Evolutionary conservation across 2,888 invertebrate species (phyloP).

Genomic region (Ochlodes sylvanus): DNA sequence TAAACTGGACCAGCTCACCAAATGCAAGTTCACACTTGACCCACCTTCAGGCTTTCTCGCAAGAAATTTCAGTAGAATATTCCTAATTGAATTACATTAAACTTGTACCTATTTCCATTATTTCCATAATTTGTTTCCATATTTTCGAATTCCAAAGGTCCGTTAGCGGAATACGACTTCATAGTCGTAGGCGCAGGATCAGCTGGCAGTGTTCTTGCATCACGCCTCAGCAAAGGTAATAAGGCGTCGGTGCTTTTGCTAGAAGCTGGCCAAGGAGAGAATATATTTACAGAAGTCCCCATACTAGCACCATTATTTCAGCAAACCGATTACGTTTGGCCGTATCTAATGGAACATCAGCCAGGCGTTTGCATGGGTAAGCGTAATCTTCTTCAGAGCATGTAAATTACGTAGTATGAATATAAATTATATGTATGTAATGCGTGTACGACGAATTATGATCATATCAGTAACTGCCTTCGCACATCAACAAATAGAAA

Average conservation of each 20-base stretch:
- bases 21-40: too few species aligned
- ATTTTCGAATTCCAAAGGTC: slow-evolving; percentile 67
- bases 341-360: slow-evolving; percentile 83
- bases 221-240: slow-evolving; percentile 75
- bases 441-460: background rate
- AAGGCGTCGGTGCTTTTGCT: slow-evolving; percentile 76
- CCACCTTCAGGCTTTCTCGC: too few species aligned
- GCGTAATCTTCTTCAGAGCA: slow-evolving; percentile 8
- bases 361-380: slow-evolving; percentile 79
- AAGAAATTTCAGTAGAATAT: too few species aligned
- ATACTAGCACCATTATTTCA: slow-evolving; percentile 73
- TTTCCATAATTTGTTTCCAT: too few species aligned
- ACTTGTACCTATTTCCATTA: too few species aligned
- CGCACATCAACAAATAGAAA: background rate
- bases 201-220: slow-evolving; percentile 81
- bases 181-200: slow-evolving; percentile 84
- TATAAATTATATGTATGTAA: too few species aligned
- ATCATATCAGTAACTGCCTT: background rate
- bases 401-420: background rate
- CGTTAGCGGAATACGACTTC: slow-evolving; percentile 73
- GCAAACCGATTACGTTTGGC: slow-evolving; percentile 77
- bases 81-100: too few species aligned
- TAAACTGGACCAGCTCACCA: too few species aligned
- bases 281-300: slow-evolving; percentile 72
- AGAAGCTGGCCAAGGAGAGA: slow-evolving; percentile 79